Evolutionary conservation across 2,888 invertebrate genomes (phyloP), one percentile per base, ranked within the genome.

Genomic region (Philaethria dido): DNA sequence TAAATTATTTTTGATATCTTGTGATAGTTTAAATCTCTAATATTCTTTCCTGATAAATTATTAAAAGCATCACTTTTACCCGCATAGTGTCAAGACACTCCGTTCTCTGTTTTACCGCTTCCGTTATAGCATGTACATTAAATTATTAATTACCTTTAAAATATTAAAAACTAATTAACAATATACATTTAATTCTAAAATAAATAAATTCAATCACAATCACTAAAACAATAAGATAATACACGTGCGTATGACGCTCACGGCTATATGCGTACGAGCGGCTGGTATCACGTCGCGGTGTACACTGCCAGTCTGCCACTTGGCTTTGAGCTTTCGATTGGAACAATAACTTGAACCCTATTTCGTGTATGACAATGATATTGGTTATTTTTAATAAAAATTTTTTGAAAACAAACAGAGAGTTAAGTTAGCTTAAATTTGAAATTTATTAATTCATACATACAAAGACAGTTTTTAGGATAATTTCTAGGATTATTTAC

Each of bases 301-400:
- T 66, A 66, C 39, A 70, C 71, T 71, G 69, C 14, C 44, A 54
- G 64, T 16, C 57, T 39, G 6, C 13, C 39, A 39, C 39, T n/a
- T 57, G 50, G 50, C 50, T 65, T 68, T 61, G 64, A 71, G 69
- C 66, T 71, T 69, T 71, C 22, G 62, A 67, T 29, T 50, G 63
- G 52, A 55, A 50, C 39, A 14, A 39, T 52, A 33, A 45, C 18
- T 20, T 61, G 36, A 48, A 42, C 48, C 20, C 54, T 65, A 68
- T 70, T 68, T n/a, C 54, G 60, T 70, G 62, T 48, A n/a, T n/a
- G 6, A 39, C 22, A 45, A 36, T 14, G 33, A 14, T 44, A 50
- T n/a, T n/a, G n/a, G n/a, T n/a, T n/a, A n/a, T n/a, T n/a, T n/a
- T n/a, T n/a, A n/a, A n/a, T 39, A 13, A 13, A 14, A 11, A 25